These are phyloP conservation scores for Blastomussa wellsi DNA, from an alignment of 92 coral and sea anemone species.

Conservation along the genomic window DNA sequence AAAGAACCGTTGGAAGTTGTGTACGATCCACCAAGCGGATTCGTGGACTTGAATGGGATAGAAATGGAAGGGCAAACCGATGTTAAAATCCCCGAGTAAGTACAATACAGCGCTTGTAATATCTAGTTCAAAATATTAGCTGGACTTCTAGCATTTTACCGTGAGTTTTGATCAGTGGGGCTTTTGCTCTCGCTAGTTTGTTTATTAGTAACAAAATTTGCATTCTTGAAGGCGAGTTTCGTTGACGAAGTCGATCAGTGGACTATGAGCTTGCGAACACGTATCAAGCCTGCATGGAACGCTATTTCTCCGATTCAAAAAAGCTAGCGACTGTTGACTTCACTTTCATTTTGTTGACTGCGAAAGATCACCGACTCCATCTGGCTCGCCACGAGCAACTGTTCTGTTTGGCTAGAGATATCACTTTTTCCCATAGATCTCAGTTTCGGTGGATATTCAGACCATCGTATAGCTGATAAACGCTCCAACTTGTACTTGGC, in stretches of 20 bases:
- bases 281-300: background rate
- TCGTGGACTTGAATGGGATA: slow-evolving; percentile 12
- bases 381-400: background rate
- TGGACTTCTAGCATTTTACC: background rate
- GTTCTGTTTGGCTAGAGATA: background rate
- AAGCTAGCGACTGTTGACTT: background rate
- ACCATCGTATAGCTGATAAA: background rate
- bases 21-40: slow-evolving; percentile 25
- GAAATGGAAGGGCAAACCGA: background rate
- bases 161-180: background rate
- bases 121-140: background rate
- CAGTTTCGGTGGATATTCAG: background rate
- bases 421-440: background rate
- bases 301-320: background rate
- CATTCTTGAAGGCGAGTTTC: background rate
- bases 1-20: slow-evolving; percentile 24
- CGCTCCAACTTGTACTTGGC: background rate
- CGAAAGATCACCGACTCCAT: background rate
- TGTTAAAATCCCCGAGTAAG: slow-evolving; percentile 16
- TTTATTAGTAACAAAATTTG: background rate
- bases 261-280: background rate
- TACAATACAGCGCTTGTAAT: background rate
- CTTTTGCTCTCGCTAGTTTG: background rate
- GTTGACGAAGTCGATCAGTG: background rate
- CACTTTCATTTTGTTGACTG: background rate